Conservation (phyloP, 2,113 vertebrate species). For the Coptodon rendalli region DNA sequence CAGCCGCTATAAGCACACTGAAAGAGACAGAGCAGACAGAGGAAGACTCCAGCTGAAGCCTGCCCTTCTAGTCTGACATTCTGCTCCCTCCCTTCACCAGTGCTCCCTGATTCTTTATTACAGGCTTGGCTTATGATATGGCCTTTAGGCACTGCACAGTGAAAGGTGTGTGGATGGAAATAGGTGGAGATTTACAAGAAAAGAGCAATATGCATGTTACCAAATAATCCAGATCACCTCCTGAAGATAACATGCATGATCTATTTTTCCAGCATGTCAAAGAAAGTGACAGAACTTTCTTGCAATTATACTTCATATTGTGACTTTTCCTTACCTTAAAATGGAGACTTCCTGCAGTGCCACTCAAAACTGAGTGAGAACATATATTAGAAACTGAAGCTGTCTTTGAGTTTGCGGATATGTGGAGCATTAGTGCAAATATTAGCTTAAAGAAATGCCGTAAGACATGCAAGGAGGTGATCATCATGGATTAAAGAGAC, state of each 20-base stretch:
- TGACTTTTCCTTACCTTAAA: neutral
- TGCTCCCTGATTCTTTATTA: slow-evolving; percentile 49
- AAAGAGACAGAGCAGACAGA: slow-evolving; percentile 42
- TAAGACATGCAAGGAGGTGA: slow-evolving; percentile 61
- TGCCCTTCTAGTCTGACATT: slow-evolving; percentile 59
- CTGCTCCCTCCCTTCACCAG: slow-evolving; percentile 14
- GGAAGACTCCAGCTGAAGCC: slow-evolving; percentile 48
- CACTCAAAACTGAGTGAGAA: neutral
- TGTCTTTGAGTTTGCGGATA: neutral
- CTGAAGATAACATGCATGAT: slow-evolving; percentile 56
- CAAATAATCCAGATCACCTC: slow-evolving; percentile 19
- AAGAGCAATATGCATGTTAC: neutral
- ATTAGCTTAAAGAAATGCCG: slow-evolving; percentile 13
- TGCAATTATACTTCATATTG: slow-evolving; percentile 12
- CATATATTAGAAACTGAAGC: neutral
- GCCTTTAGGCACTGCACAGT: slow-evolving; percentile 47
- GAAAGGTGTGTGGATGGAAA: slow-evolving; percentile 18
- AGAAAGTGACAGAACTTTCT: slow-evolving; percentile 61
- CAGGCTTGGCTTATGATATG: slow-evolving; percentile 50
- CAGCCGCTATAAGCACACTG: slow-evolving; percentile 31
- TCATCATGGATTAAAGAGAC: slow-evolving; percentile 73
- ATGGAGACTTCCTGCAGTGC: neutral
- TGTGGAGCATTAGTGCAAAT: neutral
- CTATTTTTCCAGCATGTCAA: slow-evolving; percentile 57
- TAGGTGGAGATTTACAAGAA: slow-evolving; percentile 2